Evolutionary conservation across 37 sponge, comb jelly and placozoan genomes (phyloP).

Genomic region (Axinella damicornis): DNA sequence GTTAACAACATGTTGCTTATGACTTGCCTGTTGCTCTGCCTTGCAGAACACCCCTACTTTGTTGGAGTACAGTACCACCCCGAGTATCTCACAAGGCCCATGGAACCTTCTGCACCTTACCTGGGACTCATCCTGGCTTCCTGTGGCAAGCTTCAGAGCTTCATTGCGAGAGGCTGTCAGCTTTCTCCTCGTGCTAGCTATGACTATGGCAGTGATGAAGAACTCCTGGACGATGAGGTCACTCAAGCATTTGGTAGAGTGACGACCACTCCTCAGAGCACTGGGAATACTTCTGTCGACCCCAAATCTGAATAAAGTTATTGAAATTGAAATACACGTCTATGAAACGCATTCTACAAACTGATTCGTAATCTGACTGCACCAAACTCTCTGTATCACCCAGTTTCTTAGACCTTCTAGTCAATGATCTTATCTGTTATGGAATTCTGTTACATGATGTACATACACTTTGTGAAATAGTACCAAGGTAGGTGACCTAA

Average conservation of each 20-base stretch:
- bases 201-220: constrained; percentile 42
- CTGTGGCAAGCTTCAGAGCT: constrained; percentile 59
- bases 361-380: too few species aligned
- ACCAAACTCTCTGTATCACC: too few species aligned
- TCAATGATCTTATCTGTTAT: too few species aligned
- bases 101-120: constrained; percentile 93
- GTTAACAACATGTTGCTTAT: neutral
- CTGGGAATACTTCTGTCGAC: too few species aligned
- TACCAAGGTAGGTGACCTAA: too few species aligned
- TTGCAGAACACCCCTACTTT: constrained; percentile 86
- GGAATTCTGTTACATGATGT: too few species aligned
- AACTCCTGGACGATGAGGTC: constrained; percentile 43
- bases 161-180: constrained; percentile 57
- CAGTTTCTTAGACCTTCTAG: too few species aligned
- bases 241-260: constrained; percentile 26
- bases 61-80: constrained; percentile 95
- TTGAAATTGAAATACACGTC: too few species aligned
- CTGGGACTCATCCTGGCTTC: constrained; percentile 94
- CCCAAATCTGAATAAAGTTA: too few species aligned
- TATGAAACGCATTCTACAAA: too few species aligned
- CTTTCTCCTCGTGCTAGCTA: constrained; percentile 70
- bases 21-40: neutral
- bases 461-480: too few species aligned
- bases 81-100: constrained; percentile 93
- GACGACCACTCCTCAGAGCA: too few species aligned